Evolutionary conservation across 2,888 invertebrate genomes (phyloP).

Genomic region (Isoperla grammatica): DNA sequence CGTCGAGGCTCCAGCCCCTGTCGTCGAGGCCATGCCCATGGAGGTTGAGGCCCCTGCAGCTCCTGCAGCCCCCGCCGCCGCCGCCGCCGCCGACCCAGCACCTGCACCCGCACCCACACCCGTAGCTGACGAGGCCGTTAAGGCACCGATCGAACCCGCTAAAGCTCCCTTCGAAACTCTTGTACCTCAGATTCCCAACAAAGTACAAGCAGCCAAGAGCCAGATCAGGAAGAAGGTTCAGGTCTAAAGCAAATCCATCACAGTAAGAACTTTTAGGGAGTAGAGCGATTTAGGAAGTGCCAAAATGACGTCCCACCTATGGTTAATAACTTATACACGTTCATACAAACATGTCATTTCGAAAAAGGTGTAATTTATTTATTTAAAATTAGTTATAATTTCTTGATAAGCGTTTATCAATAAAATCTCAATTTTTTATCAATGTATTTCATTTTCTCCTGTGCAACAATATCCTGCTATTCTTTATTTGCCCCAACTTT

Average conservation of each 20-base stretch:
- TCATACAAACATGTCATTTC: conserved; percentile 2
- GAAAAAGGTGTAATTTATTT: not conserved
- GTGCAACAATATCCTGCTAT: too few relatives aligned
- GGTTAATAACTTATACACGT: conserved; percentile 4
- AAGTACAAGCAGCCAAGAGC: conserved; percentile 4
- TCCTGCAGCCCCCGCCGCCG: conserved; percentile 11
- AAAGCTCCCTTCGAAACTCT: not conserved
- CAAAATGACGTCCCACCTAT: conserved; percentile 15
- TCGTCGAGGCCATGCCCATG: not conserved
- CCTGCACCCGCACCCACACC: conserved; percentile 13
- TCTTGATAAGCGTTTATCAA: not conserved
- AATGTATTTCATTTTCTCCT: too few relatives aligned
- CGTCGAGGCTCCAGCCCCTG: not conserved
- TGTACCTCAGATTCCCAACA: conserved; percentile 2
- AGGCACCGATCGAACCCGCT: not conserved
- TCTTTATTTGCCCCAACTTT: too few relatives aligned
- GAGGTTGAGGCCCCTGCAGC: conserved; percentile 10
- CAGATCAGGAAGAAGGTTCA: conserved; percentile 10
- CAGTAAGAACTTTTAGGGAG: not conserved
- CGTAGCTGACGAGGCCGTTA: conserved; percentile 25
- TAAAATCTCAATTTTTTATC: too few relatives aligned
- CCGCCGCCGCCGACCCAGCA: conserved; percentile 6
- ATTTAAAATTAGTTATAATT: not conserved
- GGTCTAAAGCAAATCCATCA: not conserved
- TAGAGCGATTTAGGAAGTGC: not conserved